Conservation (phyloP, 2,888 invertebrate species). For the Caenorhabditis japonica region DNA sequence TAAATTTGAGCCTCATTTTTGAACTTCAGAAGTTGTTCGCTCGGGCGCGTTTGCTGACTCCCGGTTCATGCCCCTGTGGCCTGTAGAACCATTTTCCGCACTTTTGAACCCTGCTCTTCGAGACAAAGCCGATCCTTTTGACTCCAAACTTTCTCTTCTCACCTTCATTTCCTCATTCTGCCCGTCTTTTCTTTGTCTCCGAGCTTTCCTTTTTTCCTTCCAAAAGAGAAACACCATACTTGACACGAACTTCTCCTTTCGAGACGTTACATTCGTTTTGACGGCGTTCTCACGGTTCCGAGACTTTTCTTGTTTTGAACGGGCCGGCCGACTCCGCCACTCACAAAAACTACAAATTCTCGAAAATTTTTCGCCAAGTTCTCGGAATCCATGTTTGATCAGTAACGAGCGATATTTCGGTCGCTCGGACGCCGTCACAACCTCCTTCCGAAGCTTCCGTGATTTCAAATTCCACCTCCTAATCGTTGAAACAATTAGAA, state of each 20-base stretch:
- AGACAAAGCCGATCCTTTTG: too few relatives aligned
- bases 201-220: too few relatives aligned
- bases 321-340: not conserved
- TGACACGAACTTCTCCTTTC: slow-evolving; percentile 12
- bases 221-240: too few relatives aligned
- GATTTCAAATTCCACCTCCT: slow-evolving; percentile 33
- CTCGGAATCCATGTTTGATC: not conserved
- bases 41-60: too few relatives aligned
- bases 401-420: too few relatives aligned
- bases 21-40: not conserved
- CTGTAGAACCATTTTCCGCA: too few relatives aligned
- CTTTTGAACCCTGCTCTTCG: too few relatives aligned
- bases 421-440: too few relatives aligned
- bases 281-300: slow-evolving; percentile 43
- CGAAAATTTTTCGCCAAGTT: not conserved
- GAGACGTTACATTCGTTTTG: not conserved
- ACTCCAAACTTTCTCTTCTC: too few relatives aligned
- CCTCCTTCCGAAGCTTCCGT: slow-evolving; percentile 20
- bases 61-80: too few relatives aligned
- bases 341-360: slow-evolving; percentile 7
- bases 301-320: slow-evolving; percentile 27
- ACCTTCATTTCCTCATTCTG: slow-evolving; percentile 6
- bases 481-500: slow-evolving; percentile 34
- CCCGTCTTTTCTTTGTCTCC: too few relatives aligned
- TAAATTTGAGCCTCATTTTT: too few relatives aligned